phyloP scores from a whole-genome alignment of 92 coral and sea anemone species.

The Hydrozoanthus gracilis region DNA sequence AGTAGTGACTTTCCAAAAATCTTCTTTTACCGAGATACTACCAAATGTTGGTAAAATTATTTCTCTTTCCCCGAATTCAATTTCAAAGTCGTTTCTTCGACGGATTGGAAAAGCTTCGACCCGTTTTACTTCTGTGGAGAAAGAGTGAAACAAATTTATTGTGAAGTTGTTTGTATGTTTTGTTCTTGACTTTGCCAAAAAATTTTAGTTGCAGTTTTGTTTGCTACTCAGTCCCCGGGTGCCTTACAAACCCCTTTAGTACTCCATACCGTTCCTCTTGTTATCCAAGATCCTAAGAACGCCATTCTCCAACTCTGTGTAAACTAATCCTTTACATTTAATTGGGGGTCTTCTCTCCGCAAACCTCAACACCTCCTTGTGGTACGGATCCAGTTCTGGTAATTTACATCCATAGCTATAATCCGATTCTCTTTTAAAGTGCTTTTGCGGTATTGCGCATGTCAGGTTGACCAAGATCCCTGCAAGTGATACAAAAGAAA shows the following conservation, averaged over 20 bases:
- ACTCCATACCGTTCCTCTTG: slow-evolving; percentile 2
- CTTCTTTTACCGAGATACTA: slow-evolving; percentile 46
- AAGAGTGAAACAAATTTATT: too few relatives aligned
- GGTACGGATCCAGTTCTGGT: slow-evolving; percentile 16
- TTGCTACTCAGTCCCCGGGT: neutral
- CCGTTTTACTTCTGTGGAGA: neutral
- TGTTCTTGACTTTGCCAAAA: too few relatives aligned
- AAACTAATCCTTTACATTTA: slow-evolving; percentile 8
- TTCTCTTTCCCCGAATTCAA: slow-evolving; percentile 3
- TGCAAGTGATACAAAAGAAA: too few relatives aligned
- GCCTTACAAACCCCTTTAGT: neutral
- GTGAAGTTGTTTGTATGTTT: too few relatives aligned
- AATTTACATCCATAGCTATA: neutral
- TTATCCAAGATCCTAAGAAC: slow-evolving; percentile 17
- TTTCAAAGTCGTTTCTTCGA: slow-evolving; percentile 32
- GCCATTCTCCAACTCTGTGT: slow-evolving; percentile 33
- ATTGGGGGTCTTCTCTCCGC: slow-evolving; percentile 34
- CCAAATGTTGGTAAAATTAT: too few relatives aligned
- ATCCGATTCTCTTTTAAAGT: slow-evolving; percentile 7
- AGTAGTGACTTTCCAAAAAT: slow-evolving; percentile 57
- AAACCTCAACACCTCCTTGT: neutral
- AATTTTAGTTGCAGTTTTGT: too few relatives aligned
- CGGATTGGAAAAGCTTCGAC: slow-evolving; percentile 26
- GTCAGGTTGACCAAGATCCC: slow-evolving; percentile 9
- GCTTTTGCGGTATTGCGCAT: slow-evolving; percentile 11